Conservation (phyloP, 2,888 invertebrate genomes). For the Erebia palarica region DNA sequence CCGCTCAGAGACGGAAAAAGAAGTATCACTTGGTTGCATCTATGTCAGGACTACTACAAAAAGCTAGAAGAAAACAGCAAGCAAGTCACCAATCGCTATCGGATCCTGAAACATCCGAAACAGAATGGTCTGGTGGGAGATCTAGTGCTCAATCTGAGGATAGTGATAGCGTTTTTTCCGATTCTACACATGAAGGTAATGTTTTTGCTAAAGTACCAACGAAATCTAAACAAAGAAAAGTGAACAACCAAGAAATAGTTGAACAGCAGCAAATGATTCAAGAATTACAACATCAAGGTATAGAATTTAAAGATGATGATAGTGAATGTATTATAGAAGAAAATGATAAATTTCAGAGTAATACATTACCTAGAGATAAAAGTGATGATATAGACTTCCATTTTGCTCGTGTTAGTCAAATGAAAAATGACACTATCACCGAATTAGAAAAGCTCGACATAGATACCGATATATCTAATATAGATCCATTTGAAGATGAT, state of each 20-base stretch:
- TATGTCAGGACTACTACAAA: constrained; percentile 92
- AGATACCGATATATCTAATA: constrained; percentile 83
- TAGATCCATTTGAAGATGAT: constrained; percentile 82
- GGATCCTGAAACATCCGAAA: constrained; percentile 90
- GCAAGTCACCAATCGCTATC: constrained; percentile 85
- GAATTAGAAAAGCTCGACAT: constrained; percentile 80
- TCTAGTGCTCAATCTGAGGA: constrained; percentile 89
- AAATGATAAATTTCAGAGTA: constrained; percentile 58
- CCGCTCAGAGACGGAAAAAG: constrained; percentile 85
- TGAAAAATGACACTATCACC: constrained; percentile 75
- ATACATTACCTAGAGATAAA: constrained; percentile 68
- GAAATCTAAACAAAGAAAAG: constrained; percentile 73
- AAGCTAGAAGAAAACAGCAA: constrained; percentile 88
- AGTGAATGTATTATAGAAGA: constrained; percentile 65
- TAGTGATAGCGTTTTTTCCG: constrained; percentile 88
- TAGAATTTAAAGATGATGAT: constrained; percentile 64
- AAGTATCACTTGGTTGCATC: constrained; percentile 92
- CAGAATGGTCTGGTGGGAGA: constrained; percentile 84
- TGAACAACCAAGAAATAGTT: constrained; percentile 76
- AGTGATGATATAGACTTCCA: constrained; percentile 79
- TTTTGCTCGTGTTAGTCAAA: constrained; percentile 80
- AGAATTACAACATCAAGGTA: constrained; percentile 74
- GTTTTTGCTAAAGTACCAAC: constrained; percentile 85
- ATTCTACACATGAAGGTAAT: constrained; percentile 84
- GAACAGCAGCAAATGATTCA: constrained; percentile 77